Evolutionary conservation across 2,113 vertebrate species (phyloP).

Genomic region (Phyllopteryx taeniolatus): DNA sequence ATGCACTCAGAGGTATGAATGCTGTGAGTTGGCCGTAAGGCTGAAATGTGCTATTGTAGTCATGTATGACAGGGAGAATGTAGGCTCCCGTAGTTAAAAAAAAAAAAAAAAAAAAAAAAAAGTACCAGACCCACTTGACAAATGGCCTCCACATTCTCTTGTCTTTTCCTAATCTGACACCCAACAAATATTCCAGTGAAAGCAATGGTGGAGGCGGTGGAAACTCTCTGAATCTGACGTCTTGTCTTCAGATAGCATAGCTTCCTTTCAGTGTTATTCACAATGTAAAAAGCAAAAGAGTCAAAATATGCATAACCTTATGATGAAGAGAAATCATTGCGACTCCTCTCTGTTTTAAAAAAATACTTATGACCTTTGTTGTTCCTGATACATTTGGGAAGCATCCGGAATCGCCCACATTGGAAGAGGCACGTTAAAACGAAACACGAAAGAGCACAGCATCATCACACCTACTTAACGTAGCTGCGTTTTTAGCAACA

Average conservation of each 20-base stretch:
- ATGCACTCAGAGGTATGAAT: conserved; percentile 25
- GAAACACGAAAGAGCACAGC: conserved; percentile 44
- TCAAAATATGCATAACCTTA: conserved; percentile 46
- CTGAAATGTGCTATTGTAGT: conserved; percentile 55
- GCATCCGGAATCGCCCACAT: conserved; percentile 33
- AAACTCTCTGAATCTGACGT: conserved; percentile 40
- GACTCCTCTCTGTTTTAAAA: conserved; percentile 28
- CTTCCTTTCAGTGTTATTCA: conserved; percentile 41
- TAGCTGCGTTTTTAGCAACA: conserved; percentile 44
- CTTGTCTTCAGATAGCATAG: conserved; percentile 20
- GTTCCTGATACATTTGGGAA: conserved; percentile 26
- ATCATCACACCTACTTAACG: conserved; percentile 46
- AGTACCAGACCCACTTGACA: conserved; percentile 46
- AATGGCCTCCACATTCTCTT: conserved; percentile 50
- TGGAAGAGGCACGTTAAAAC: conserved; percentile 47
- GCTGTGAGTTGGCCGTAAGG: conserved; percentile 31
- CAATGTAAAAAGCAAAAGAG: conserved; percentile 57
- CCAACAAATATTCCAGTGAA: conserved; percentile 39
- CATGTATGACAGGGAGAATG: conserved; percentile 45
- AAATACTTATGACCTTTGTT: conserved; percentile 20
- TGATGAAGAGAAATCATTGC: conserved; percentile 39
- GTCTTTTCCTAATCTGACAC: conserved; percentile 38
- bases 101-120: conserved; percentile 27
- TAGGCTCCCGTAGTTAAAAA: conserved; percentile 34
- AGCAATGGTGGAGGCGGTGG: conserved; percentile 7